Evolutionary conservation across 1,140 invertebrate species (phyloP).

Genomic region (Bombus confusus): DNA sequence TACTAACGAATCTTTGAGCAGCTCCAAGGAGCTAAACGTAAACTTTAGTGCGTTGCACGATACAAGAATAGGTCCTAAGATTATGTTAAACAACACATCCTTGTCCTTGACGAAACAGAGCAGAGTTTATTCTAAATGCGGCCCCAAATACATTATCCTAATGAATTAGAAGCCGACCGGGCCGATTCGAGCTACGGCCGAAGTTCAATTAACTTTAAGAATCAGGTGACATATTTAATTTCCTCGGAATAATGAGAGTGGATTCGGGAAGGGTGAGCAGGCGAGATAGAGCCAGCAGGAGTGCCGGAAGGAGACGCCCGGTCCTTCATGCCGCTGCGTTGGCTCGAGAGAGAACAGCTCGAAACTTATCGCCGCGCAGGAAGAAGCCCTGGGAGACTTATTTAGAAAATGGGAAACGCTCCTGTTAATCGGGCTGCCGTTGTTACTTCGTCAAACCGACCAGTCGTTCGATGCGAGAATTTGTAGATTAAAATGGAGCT

Average conservation of each 20-base stretch:
- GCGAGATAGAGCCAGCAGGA: constrained; percentile 71
- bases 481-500: not conserved
- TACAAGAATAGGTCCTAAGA: too few relatives aligned
- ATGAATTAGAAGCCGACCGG: constrained; percentile 76
- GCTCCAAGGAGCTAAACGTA: not conserved
- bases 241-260: constrained; percentile 78
- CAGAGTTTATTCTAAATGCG: not conserved
- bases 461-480: not conserved
- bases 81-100: not conserved
- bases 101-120: not conserved
- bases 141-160: constrained; percentile 72
- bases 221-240: constrained; percentile 81
- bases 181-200: constrained; percentile 66
- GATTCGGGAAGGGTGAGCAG: constrained; percentile 64
- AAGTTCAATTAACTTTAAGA: constrained; percentile 79
- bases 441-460: not conserved
- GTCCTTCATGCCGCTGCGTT: constrained; percentile 46
- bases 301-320: constrained; percentile 74
- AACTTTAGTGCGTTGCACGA: not conserved
- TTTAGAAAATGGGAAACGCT: constrained; percentile 65
- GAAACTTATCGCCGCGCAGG: constrained; percentile 69
- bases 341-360: constrained; percentile 62
- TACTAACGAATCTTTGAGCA: not conserved
- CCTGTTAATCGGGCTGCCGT: constrained; percentile 37
- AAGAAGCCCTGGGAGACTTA: constrained; percentile 44